Percentiles rank a stretch among this genome's conserved stretches.
These are phyloP conservation scores for Lagria hirta DNA, from an alignment of 2,888 invertebrate species.

Conservation along the genomic window DNA sequence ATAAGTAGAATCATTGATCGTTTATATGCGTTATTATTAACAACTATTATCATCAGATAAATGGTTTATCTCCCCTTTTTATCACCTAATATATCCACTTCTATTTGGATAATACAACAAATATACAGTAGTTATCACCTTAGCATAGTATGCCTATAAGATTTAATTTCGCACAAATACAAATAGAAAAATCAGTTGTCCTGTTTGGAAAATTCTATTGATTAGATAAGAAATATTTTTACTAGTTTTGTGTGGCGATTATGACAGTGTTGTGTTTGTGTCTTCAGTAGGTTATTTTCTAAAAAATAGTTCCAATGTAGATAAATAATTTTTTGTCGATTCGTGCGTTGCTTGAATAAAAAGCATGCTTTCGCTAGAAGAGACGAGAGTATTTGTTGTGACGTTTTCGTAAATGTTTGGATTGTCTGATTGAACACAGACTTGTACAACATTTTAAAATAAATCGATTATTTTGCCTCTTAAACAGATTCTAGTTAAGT, in stretches of 20 bases:
- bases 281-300: background rate
- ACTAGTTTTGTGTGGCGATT: conserved; percentile 14
- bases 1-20: conserved; percentile 20
- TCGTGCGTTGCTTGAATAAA: conserved; percentile 34
- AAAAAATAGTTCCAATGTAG: no score
- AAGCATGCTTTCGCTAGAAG: no score
- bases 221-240: conserved; percentile 26
- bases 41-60: conserved; percentile 21
- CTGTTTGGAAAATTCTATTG: conserved; percentile 25
- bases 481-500: conserved; percentile 23
- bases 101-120: conserved; percentile 29
- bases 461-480: conserved; percentile 45
- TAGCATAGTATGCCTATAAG: conserved; percentile 26
- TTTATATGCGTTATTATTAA: no score
- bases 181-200: conserved; percentile 30
- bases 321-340: conserved; percentile 4
- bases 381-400: conserved; percentile 49
- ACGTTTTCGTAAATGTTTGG: conserved; percentile 52
- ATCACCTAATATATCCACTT: conserved; percentile 25
- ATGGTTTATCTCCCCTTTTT: conserved; percentile 33
- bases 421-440: conserved; percentile 51
- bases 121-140: conserved; percentile 38
- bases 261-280: conserved; percentile 3
- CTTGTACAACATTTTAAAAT: conserved; percentile 43
- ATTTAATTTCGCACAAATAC: conserved; percentile 30